Evolutionary conservation across 2,113 vertebrate genomes (phyloP).

Genomic region (cat (Felis catus)): F.catus_Fca126_mat1.0 CM031416.1:12555501-12556000

Average conservation of each 20-base stretch:
- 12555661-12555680: constrained; percentile 39
- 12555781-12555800: constrained; percentile 49
- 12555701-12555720: constrained; percentile 64
- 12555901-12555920: constrained; percentile 24
- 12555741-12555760: neutral
- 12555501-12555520: neutral
- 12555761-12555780: constrained; percentile 22
- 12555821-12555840: constrained; percentile 66
- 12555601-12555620: neutral
- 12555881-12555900: constrained; percentile 48
- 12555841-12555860: constrained; percentile 53
- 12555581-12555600: neutral
- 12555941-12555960: constrained; percentile 42
- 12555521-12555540: neutral
- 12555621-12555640: constrained; percentile 24
- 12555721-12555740: constrained; percentile 37
- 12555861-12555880: constrained; percentile 47
- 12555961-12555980: constrained; percentile 31
- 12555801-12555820: constrained; percentile 57
- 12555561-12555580: neutral
- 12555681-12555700: constrained; percentile 28
- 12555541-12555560: neutral
- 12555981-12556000: neutral
- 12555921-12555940: constrained; percentile 3
- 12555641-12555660: neutral